phyloP scores from a whole-genome alignment of 2,113 vertebrate genomes.

The Seriola dumerili region DNA sequence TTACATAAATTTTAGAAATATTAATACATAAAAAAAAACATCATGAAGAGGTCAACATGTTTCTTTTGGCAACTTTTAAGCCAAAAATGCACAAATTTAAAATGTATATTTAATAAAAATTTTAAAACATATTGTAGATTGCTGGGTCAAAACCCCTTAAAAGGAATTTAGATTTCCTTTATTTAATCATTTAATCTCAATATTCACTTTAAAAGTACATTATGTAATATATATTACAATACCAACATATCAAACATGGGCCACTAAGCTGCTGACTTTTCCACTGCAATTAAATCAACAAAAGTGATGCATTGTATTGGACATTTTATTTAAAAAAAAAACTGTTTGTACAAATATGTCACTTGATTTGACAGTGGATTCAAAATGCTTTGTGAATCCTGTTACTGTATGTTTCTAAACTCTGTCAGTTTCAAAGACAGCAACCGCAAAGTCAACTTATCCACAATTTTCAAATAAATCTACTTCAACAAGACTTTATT shows the following conservation, averaged over 20 bases:
- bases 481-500: background rate
- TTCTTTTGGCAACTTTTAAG: background rate
- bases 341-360: slow-evolving; percentile 46
- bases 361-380: slow-evolving; percentile 19
- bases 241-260: background rate
- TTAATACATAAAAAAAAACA: background rate
- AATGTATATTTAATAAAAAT: background rate
- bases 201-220: background rate
- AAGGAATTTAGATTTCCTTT: background rate
- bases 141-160: background rate
- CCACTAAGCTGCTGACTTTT: background rate
- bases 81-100: background rate
- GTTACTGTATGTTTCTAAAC: slow-evolving; percentile 22
- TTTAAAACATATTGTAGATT: background rate
- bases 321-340: slow-evolving; percentile 46
- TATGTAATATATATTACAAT: background rate
- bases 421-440: background rate
- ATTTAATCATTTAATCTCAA: background rate
- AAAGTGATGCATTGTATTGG: background rate
- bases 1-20: slow-evolving; percentile 3
- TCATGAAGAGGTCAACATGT: background rate
- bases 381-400: slow-evolving; percentile 19
- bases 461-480: slow-evolving; percentile 46
- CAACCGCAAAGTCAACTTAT: slow-evolving; percentile 11
- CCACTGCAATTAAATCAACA: slow-evolving; percentile 30